phyloP scores from a whole-genome alignment of 2,113 vertebrate species.

The Symphodus melops region DNA sequence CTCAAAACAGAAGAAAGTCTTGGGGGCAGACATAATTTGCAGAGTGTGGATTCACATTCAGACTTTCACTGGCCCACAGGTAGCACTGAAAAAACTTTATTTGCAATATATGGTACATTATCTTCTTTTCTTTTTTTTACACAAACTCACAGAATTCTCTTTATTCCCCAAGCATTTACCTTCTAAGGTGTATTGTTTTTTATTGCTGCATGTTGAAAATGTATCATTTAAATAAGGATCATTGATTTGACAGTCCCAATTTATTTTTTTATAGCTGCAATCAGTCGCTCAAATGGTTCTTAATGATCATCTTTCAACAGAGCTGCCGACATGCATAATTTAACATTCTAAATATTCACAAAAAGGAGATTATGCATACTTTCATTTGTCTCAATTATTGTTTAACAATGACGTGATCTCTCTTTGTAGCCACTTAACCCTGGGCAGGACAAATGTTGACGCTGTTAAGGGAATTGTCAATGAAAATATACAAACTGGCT shows the following conservation, averaged over 20 bases:
- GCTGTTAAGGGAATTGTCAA: background rate
- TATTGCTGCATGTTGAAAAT: constrained; percentile 32
- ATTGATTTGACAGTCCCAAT: background rate
- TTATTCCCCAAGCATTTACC: background rate
- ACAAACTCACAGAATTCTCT: background rate
- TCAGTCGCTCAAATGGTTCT: constrained; percentile 16
- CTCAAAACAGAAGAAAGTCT: too few relatives aligned
- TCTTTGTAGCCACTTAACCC: constrained; percentile 29
- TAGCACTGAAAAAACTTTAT: too few relatives aligned
- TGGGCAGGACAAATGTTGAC: background rate
- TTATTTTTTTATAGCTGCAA: constrained; percentile 27
- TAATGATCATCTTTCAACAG: constrained; percentile 11
- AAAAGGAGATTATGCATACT: constrained; percentile 29
- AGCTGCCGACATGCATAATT: constrained; percentile 41
- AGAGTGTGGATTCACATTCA: too few relatives aligned
- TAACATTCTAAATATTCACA: constrained; percentile 35
- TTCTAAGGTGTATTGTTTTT: background rate
- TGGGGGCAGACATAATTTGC: too few relatives aligned
- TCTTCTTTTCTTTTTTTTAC: too few relatives aligned
- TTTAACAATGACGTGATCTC: constrained; percentile 30
- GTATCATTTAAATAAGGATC: constrained; percentile 16
- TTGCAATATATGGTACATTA: too few relatives aligned
- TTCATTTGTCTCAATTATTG: constrained; percentile 28
- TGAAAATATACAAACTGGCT: background rate
- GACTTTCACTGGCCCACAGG: too few relatives aligned